These are phyloP conservation scores for Brenthis hecate DNA, from an alignment of 2,888 invertebrate genomes.

Conservation along the genomic window DNA sequence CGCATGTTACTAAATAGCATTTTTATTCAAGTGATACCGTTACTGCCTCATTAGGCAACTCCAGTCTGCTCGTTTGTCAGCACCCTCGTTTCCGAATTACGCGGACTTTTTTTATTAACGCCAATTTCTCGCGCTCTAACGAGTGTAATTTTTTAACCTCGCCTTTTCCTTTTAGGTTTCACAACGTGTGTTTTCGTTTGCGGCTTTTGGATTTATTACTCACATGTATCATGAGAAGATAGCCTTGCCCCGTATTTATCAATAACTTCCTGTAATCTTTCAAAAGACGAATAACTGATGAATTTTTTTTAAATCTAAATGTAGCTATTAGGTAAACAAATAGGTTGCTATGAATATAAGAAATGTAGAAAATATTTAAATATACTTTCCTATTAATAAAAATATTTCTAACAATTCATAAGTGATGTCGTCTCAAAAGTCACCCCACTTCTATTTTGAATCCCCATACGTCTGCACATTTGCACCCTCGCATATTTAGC, in stretches of 20 bases:
- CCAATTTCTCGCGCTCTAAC: slow-evolving; percentile 70
- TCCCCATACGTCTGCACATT: slow-evolving; percentile 56
- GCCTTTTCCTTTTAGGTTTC: slow-evolving; percentile 44
- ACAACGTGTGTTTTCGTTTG: slow-evolving; percentile 38
- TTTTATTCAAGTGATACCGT: slow-evolving; percentile 64
- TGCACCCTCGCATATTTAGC: slow-evolving; percentile 72
- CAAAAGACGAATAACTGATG: background rate
- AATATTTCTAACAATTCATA: slow-evolving; percentile 48
- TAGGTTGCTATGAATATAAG: too few species aligned
- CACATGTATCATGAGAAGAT: slow-evolving; percentile 29
- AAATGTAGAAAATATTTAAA: background rate
- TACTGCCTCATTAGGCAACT: slow-evolving; percentile 65
- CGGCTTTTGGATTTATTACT: slow-evolving; percentile 34
- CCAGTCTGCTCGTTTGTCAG: slow-evolving; percentile 71
- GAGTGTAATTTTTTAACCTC: slow-evolving; percentile 66
- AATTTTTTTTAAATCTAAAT: too few species aligned
- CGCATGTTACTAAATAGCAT: slow-evolving; percentile 47
- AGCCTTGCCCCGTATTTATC: slow-evolving; percentile 24
- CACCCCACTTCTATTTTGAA: slow-evolving; percentile 62
- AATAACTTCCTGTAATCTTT: slow-evolving; percentile 12
- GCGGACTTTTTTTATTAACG: slow-evolving; percentile 70
- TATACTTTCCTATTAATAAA: slow-evolving; percentile 26
- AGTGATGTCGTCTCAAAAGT: slow-evolving; percentile 51
- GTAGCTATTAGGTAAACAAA: too few species aligned
- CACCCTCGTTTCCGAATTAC: slow-evolving; percentile 63